Evolutionary conservation across 1,140 invertebrate genomes (phyloP), one percentile per base, ranked within the genome.

Genomic region (Hermatobates lingyangjiaoensis): DNA sequence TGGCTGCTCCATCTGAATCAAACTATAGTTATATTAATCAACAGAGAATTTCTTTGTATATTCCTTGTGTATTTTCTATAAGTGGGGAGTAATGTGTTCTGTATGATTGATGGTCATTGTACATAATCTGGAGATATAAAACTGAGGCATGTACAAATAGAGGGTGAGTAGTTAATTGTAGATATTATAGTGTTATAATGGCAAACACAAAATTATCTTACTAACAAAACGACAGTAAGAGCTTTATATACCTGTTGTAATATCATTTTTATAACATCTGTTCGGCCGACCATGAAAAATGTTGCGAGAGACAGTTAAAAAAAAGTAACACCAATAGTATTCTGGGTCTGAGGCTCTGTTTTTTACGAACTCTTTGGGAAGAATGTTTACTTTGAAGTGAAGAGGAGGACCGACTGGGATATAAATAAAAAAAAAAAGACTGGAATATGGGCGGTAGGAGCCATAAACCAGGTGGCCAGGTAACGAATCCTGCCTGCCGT

Each of bases 1-100:
- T 50, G 49, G 51, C 42, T 48, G 39, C 44, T 54, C 46, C 50
- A 39, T 57, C 48, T 54, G 52, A 54, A 53, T 50, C 50, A 54
- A 54, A 30, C 34, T 55, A 51, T 52, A 51, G 44, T 51, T 44
- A 42, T 25, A 44, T 42, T 24, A 12, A 45, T 46, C 26, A 34
- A 42, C 34, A 27, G 48, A 50, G 24, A 57, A 48, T 52, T 46
- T 52, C 44, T 55, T 55, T 57, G 49, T 57, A 57, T 54, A 54
- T 53, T 57, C 53, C 40, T 54, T 57, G 56, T 57, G 53, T 55
- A 57, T 57, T 57, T 57, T 57, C 45, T 57, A 57, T 54, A 51
- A 54, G 24, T 51, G 56, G 49, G 45, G 40, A 49, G 48, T 51
- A 46, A 49, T 53, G 51, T 57, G 56, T 57, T 54, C 52, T 53